Evolutionary conservation across 1,140 invertebrate species (phyloP).

Genomic region (Ptiloglossa arizonensis): DNA sequence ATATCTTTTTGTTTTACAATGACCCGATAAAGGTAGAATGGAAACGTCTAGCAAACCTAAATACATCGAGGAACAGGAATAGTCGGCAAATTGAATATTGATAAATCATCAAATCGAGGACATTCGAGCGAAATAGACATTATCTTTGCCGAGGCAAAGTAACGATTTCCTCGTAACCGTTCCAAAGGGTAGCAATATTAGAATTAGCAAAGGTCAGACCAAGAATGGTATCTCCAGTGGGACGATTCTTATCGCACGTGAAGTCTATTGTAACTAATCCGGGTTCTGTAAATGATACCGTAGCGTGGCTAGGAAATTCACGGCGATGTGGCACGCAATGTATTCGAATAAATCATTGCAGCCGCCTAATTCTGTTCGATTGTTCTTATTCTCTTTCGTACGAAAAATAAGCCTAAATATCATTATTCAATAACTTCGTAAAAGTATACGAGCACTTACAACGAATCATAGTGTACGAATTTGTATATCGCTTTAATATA

Average conservation of each 20-base stretch:
- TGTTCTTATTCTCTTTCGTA: neutral
- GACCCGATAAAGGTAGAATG: too few relatives aligned
- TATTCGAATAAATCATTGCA: conserved; percentile 29
- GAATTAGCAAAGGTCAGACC: neutral
- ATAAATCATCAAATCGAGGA: neutral
- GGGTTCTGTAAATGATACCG: conserved; percentile 26
- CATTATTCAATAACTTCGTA: too few relatives aligned
- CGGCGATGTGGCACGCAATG: conserved; percentile 20
- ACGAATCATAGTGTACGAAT: too few relatives aligned
- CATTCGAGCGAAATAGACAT: neutral
- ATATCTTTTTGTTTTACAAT: too few relatives aligned
- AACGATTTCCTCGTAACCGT: neutral
- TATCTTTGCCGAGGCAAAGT: neutral
- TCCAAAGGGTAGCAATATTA: neutral
- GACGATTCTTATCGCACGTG: conserved; percentile 21
- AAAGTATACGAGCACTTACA: neutral
- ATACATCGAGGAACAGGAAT: neutral
- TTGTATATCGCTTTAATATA: too few relatives aligned
- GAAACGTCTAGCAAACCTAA: too few relatives aligned
- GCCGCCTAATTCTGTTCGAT: neutral
- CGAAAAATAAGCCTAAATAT: neutral
- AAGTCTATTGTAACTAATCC: conserved; percentile 34
- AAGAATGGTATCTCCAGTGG: neutral
- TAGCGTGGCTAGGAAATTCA: conserved; percentile 31
- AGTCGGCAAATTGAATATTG: neutral